phyloP scores from a whole-genome alignment of 1,140 invertebrate species.

The Muscidifurax raptorellus region DNA sequence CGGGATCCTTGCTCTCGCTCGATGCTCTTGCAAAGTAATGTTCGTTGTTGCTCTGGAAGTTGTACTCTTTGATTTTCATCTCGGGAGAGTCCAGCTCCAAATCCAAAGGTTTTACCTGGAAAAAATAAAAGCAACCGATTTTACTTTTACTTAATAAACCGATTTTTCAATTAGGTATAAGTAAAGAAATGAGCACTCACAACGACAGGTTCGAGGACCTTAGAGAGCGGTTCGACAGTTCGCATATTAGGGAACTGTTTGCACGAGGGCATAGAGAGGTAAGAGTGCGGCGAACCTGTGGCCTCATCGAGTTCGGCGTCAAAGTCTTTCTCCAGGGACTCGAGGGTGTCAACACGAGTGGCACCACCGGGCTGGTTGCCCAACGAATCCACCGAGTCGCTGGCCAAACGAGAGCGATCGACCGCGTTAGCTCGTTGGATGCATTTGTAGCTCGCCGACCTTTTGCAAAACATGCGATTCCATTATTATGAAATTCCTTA shows the following conservation, averaged over 20 bases:
- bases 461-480: no score
- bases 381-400: slow-evolving; percentile 58
- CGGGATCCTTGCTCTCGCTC: slow-evolving; percentile 82
- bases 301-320: slow-evolving; percentile 56
- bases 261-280: slow-evolving; percentile 88
- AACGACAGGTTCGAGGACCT: slow-evolving; percentile 84
- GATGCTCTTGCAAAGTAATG: slow-evolving; percentile 61
- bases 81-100: slow-evolving; percentile 67
- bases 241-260: slow-evolving; percentile 85
- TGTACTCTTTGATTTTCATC: slow-evolving; percentile 55
- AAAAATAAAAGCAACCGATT: no score
- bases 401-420: slow-evolving; percentile 57
- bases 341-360: slow-evolving; percentile 57
- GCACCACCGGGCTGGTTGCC: neutral
- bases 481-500: no score
- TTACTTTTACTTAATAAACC: no score
- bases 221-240: slow-evolving; percentile 83
- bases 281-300: slow-evolving; percentile 79
- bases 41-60: slow-evolving; percentile 47
- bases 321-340: slow-evolving; percentile 65
- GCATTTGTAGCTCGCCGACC: neutral
- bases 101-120: slow-evolving; percentile 68
- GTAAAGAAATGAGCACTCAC: slow-evolving; percentile 53
- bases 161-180: neutral
- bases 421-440: slow-evolving; percentile 50